Evolutionary conservation across 2,888 invertebrate species (phyloP).

Genomic region (Choreutis nemorana): DNA sequence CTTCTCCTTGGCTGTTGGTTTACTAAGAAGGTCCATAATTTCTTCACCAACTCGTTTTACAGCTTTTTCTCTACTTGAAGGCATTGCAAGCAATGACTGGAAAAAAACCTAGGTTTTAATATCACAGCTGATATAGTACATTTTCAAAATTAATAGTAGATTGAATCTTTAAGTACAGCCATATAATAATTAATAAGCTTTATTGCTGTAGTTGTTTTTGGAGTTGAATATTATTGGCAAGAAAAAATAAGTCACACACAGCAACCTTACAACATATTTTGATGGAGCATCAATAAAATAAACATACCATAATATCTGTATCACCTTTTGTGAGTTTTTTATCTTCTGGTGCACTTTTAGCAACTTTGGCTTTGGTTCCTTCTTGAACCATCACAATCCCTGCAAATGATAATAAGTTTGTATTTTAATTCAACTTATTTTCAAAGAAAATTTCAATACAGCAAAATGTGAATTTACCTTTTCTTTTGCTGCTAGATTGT

Average conservation of each 20-base stretch:
- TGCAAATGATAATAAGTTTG: constrained; percentile 12
- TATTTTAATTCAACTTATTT: not conserved
- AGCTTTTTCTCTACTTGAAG: constrained; percentile 94
- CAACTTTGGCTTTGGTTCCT: constrained; percentile 39
- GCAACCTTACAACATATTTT: no score
- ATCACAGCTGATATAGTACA: constrained; percentile 6
- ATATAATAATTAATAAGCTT: no score
- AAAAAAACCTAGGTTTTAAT: constrained; percentile 22
- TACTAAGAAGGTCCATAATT: constrained; percentile 90
- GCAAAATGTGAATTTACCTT: constrained; percentile 32
- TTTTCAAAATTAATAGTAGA: no score
- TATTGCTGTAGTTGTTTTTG: no score
- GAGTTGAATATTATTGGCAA: no score
- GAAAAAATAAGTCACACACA: no score
- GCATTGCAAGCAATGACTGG: constrained; percentile 87
- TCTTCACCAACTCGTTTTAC: constrained; percentile 96
- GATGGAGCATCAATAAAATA: constrained; percentile 2
- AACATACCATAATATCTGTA: constrained; percentile 74
- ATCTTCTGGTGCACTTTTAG: constrained; percentile 54
- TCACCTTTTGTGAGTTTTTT: constrained; percentile 68
- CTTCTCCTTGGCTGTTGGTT: constrained; percentile 95
- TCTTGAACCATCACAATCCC: constrained; percentile 43
- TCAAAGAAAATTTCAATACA: not conserved
- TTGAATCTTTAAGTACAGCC: no score
- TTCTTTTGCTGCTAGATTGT: constrained; percentile 40